Conservation (phyloP, 2,888 invertebrate species). For the Cerastis rubricosa region DNA sequence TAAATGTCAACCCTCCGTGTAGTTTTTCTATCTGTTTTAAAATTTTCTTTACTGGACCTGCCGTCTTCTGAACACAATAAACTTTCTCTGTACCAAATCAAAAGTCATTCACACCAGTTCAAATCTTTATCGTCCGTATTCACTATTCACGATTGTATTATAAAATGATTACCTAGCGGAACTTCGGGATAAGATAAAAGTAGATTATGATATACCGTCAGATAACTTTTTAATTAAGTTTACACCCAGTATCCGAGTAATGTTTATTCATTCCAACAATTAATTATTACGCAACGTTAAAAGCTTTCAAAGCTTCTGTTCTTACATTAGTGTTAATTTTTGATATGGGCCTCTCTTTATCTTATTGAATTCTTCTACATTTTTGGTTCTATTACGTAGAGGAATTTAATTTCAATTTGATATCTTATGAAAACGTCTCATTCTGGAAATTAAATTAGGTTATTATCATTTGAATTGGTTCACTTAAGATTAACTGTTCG, state of each 20-base stretch:
- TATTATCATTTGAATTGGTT: conserved; percentile 28
- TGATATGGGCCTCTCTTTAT: conserved; percentile 41
- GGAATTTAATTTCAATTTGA: conserved; percentile 42
- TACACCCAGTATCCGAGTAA: conserved; percentile 64
- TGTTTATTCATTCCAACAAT: conserved; percentile 69
- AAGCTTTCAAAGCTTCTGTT: conserved; percentile 64
- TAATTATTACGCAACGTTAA: conserved; percentile 67
- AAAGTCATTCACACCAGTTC: conserved; percentile 48
- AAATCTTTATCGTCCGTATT: conserved; percentile 53
- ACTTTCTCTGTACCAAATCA: conserved; percentile 22
- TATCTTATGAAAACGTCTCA: conserved; percentile 35
- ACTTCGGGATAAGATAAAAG: conserved; percentile 58
- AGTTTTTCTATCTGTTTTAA: not conserved
- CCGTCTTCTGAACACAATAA: not conserved
- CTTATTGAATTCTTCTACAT: conserved; percentile 57
- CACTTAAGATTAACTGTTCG: conserved; percentile 10
- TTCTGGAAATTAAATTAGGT: conserved; percentile 15
- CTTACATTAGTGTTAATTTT: conserved; percentile 60
- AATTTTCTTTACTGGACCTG: not conserved
- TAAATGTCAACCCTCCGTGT: not conserved
- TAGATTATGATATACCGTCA: conserved; percentile 60
- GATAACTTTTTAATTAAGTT: conserved; percentile 70
- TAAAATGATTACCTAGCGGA: conserved; percentile 56
- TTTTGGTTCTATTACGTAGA: conserved; percentile 37
- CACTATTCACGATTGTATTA: conserved; percentile 46